Evolutionary conservation across 2,888 invertebrate genomes (phyloP).

Genomic region (Ditula angustiorana): DNA sequence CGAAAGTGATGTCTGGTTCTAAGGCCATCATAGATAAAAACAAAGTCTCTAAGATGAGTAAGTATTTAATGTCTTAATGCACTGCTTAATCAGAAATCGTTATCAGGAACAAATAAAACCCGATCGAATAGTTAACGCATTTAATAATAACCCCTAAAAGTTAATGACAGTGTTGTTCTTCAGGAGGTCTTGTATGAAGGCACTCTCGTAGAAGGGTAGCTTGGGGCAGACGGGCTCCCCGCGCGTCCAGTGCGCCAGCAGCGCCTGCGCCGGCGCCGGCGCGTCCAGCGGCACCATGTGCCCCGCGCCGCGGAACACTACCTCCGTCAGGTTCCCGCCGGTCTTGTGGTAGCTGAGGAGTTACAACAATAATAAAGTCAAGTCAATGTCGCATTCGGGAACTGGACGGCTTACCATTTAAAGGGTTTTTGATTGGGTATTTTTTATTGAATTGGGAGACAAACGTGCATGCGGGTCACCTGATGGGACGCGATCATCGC

Average conservation of each 20-base stretch:
- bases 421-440: no score
- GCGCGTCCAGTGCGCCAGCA: constrained; percentile 85
- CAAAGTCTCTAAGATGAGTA: no score
- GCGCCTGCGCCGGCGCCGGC: constrained; percentile 79
- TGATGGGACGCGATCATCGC: no score
- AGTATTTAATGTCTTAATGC: no score
- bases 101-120: constrained; percentile 3
- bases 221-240: constrained; percentile 48
- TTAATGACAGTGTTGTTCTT: constrained; percentile 43
- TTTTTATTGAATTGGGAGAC: no score
- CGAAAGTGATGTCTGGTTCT: no score
- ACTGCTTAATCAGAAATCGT: no score
- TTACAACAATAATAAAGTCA: background rate
- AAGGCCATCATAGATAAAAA: no score
- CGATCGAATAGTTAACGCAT: background rate
- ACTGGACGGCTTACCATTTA: no score
- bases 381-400: no score
- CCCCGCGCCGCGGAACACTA: constrained; percentile 86
- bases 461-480: no score
- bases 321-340: constrained; percentile 83
- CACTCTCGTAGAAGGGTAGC: constrained; percentile 39
- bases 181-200: constrained; percentile 47
- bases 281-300: constrained; percentile 88
- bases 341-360: constrained; percentile 80
- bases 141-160: constrained; percentile 31